These are phyloP conservation scores for Podotricha telesiphe DNA, from an alignment of 2,888 invertebrate species.

Conservation along the genomic window DNA sequence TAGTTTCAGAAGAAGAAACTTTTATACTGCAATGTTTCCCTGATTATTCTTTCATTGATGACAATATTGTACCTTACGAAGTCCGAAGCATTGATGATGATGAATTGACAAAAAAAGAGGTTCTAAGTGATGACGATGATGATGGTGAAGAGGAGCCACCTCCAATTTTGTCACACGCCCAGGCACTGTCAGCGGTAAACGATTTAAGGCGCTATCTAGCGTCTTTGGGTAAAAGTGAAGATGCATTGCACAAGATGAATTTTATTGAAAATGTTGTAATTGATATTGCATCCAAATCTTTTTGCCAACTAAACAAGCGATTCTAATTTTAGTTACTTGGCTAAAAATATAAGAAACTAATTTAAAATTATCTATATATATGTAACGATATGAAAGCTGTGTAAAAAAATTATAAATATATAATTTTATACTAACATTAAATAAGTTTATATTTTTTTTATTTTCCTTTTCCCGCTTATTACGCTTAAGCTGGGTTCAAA, in stretches of 20 bases:
- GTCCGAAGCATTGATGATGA: constrained; percentile 37
- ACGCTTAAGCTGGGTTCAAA: no score
- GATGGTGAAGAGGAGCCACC: constrained; percentile 43
- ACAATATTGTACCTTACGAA: constrained; percentile 41
- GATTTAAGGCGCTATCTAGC: constrained; percentile 42
- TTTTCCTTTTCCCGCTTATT: no score
- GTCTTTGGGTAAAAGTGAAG: constrained; percentile 43
- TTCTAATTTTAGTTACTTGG: no score
- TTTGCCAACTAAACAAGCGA: not conserved
- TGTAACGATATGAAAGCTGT: no score
- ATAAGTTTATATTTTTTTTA: no score
- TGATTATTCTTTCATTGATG: constrained; percentile 41
- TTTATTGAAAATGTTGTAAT: constrained; percentile 34
- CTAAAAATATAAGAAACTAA: no score
- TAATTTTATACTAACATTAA: no score
- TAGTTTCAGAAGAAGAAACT: constrained; percentile 39
- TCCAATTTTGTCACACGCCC: constrained; percentile 43
- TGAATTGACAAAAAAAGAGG: constrained; percentile 41
- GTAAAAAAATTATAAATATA: no score
- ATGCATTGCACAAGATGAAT: constrained; percentile 43
- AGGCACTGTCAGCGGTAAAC: constrained; percentile 39
- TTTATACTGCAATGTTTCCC: constrained; percentile 36
- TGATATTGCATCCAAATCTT: constrained; percentile 1
- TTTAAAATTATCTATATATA: no score
- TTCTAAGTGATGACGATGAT: constrained; percentile 41